phyloP scores from a whole-genome alignment of 64 coral and sea anemone species.

The Platygyra sinensis region DNA sequence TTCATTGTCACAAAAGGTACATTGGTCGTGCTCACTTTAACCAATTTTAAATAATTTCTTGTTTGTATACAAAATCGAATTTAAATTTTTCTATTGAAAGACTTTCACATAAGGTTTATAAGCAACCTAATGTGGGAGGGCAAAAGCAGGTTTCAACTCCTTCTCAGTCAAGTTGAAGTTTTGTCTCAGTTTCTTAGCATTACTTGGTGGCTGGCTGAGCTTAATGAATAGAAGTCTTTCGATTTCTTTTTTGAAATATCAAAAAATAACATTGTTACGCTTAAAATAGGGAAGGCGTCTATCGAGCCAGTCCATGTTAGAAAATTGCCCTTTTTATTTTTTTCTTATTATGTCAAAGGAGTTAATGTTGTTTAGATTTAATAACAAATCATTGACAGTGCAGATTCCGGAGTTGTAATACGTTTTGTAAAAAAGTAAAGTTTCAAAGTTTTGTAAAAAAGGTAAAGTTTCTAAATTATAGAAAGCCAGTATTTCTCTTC shows the following conservation, averaged over 20 bases:
- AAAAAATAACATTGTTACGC: not conserved
- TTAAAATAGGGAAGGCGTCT: not conserved
- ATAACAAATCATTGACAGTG: too few relatives aligned
- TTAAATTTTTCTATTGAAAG: slow-evolving; percentile 36
- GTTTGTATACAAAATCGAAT: slow-evolving; percentile 22
- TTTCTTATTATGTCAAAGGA: too few relatives aligned
- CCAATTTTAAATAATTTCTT: slow-evolving; percentile 25
- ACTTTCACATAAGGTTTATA: slow-evolving; percentile 5
- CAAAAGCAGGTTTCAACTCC: not conserved
- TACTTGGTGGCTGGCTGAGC: not conserved
- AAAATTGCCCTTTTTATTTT: too few relatives aligned
- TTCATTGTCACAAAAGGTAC: slow-evolving; percentile 10
- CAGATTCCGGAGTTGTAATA: not conserved
- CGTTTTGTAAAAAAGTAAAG: not conserved
- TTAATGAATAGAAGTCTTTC: not conserved
- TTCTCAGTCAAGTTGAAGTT: slow-evolving; percentile 17
- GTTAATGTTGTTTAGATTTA: too few relatives aligned
- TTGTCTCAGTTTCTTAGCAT: not conserved
- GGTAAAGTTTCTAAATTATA: too few relatives aligned
- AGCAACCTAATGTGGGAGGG: not conserved
- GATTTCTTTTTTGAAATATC: not conserved
- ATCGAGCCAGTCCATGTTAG: too few relatives aligned
- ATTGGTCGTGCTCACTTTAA: slow-evolving; percentile 8
- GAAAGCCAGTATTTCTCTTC: too few relatives aligned
- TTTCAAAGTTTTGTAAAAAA: too few relatives aligned